Evolutionary conservation across 2,797 vertebrate genomes (phyloP).

Genomic region (Gallinago stenura): DNA sequence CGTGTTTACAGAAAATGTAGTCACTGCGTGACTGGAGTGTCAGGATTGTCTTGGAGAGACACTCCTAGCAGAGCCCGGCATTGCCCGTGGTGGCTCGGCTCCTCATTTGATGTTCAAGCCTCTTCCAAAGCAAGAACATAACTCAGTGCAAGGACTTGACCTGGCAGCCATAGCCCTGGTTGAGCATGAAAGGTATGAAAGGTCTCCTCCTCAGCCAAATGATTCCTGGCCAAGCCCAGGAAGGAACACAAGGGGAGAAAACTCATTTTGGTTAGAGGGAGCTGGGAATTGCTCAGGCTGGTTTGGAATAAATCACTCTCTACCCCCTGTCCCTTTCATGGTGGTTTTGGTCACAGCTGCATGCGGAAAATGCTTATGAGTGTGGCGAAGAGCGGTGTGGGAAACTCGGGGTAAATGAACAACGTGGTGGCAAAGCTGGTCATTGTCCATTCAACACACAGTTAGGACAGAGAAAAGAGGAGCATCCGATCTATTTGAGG

Average conservation of each 20-base stretch:
- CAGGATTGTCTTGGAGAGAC: not conserved
- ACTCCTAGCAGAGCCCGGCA: not conserved
- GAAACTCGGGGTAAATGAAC: not conserved
- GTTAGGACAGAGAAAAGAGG: not conserved
- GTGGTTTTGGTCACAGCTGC: not conserved
- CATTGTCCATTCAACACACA: fast-evolving
- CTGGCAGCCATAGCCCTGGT: fast-evolving
- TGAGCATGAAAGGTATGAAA: not conserved
- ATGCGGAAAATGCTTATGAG: not conserved
- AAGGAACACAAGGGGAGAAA: not conserved
- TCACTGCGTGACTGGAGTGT: not conserved
- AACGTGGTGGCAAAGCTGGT: not conserved
- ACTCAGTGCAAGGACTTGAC: fast-evolving
- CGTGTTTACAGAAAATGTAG: not conserved
- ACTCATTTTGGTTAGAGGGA: not conserved
- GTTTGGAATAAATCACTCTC: not conserved
- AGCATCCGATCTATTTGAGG: not conserved
- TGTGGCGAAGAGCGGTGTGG: not conserved
- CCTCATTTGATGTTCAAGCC: not conserved
- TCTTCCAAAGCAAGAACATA: not conserved
- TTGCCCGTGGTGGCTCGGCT: not conserved
- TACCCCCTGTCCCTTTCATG: not conserved
- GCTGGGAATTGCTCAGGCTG: not conserved
- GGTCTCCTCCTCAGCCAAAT: not conserved
- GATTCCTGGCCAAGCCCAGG: not conserved